A percentile compares a stretch with the other conserved stretches of the same genome.
phyloP scores from a whole-genome alignment of 2,888 invertebrate genomes.

The Miltochrista miniata region DNA sequence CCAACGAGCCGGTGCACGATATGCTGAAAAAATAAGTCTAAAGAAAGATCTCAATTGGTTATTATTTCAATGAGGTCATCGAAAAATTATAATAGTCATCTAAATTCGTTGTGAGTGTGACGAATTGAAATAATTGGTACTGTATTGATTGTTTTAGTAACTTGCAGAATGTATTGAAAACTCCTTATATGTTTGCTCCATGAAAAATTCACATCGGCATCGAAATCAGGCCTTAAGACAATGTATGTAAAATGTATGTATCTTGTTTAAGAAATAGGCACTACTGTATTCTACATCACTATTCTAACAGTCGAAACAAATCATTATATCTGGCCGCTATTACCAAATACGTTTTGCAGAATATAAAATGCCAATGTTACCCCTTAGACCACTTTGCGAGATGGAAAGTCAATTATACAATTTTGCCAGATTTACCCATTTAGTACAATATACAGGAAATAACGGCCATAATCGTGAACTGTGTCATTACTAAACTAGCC shows the following conservation, averaged over 20 bases:
- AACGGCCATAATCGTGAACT: constrained; percentile 72
- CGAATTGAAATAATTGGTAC: constrained; percentile 9
- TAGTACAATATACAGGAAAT: constrained; percentile 64
- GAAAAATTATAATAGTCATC: constrained; percentile 11
- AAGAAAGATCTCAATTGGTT: constrained; percentile 21
- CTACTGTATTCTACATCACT: constrained; percentile 41
- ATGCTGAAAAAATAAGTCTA: constrained; percentile 34
- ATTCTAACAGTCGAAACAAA: constrained; percentile 55
- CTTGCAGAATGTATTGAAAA: neutral
- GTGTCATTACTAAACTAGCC: constrained; percentile 70
- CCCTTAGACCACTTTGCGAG: constrained; percentile 51
- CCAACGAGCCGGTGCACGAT: constrained; percentile 72
- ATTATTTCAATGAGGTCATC: constrained; percentile 38
- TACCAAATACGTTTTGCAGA: constrained; percentile 56
- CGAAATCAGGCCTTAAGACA: too few species aligned
- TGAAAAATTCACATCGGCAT: too few species aligned
- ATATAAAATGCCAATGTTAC: constrained; percentile 60
- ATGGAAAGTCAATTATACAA: constrained; percentile 51
- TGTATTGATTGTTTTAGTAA: neutral
- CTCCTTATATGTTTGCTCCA: too few species aligned
- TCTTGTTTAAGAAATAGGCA: constrained; percentile 20
- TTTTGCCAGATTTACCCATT: constrained; percentile 81
- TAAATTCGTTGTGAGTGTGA: constrained; percentile 14
- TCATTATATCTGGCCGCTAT: constrained; percentile 71
- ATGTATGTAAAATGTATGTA: too few species aligned